Conservation (phyloP, 2,888 invertebrate genomes). For the Ypsolopha scabrella region DNA sequence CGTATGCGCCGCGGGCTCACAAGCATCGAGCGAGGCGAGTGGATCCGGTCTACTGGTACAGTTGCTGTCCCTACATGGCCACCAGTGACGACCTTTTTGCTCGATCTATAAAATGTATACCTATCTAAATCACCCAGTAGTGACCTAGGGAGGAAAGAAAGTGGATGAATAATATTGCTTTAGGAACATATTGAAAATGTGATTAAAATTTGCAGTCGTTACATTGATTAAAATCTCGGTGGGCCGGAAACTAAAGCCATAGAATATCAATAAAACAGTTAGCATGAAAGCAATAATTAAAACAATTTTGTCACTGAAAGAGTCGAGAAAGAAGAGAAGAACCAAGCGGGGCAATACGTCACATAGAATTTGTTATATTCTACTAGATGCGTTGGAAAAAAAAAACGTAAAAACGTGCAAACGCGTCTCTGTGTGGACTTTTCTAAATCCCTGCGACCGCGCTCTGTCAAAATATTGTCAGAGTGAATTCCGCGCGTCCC, state of each 20-base stretch:
- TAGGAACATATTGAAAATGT: too few relatives aligned
- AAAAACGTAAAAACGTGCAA: conserved; percentile 32
- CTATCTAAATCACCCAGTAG: neutral
- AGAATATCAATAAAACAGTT: too few relatives aligned
- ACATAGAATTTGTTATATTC: too few relatives aligned
- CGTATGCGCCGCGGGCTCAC: neutral
- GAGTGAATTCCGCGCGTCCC: conserved; percentile 64
- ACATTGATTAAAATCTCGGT: too few relatives aligned
- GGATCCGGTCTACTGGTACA: conserved; percentile 52
- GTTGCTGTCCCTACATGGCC: conserved; percentile 60
- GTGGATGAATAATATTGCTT: too few relatives aligned
- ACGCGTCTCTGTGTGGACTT: conserved; percentile 28
- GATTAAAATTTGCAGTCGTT: too few relatives aligned
- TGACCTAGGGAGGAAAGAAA: neutral
- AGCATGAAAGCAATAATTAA: too few relatives aligned
- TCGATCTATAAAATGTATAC: conserved; percentile 6
- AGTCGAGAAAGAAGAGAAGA: too few relatives aligned
- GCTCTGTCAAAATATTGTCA: conserved; percentile 69
- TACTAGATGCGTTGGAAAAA: conserved; percentile 16
- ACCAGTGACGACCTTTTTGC: conserved; percentile 50
- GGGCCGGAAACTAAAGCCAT: too few relatives aligned
- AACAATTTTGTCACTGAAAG: too few relatives aligned
- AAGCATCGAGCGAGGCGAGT: neutral
- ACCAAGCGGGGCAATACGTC: too few relatives aligned
- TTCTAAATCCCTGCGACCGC: conserved; percentile 53